These are phyloP conservation scores for Trichosurus vulpecula DNA, from an alignment of 2,797 vertebrate species.

Conservation along the genomic window DNA sequence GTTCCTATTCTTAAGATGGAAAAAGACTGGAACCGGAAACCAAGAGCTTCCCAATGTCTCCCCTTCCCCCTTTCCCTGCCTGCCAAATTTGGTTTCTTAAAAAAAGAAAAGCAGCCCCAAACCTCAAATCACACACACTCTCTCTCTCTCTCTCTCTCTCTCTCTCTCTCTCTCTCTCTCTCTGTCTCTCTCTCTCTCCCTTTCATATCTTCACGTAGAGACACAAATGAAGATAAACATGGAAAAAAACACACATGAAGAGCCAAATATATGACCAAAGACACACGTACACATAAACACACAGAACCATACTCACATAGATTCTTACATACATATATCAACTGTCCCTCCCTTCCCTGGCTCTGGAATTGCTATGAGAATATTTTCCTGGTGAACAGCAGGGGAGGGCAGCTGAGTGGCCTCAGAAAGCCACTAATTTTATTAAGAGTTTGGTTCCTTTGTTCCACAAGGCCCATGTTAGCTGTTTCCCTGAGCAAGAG, in stretches of 20 bases:
- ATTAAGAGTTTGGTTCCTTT: conserved; percentile 53
- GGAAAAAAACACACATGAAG: not conserved
- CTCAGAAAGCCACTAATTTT: conserved; percentile 56
- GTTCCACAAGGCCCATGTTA: not conserved
- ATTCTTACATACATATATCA: not conserved
- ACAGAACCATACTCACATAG: not conserved
- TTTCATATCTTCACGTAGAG: not conserved
- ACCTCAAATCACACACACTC: conserved; percentile 17
- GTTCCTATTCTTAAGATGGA: not conserved
- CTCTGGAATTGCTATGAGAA: conserved; percentile 29
- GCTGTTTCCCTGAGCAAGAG: not conserved
- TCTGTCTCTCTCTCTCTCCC: conserved; percentile 39
- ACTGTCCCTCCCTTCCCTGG: not conserved
- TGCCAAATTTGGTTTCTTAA: not conserved
- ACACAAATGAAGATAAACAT: not conserved
- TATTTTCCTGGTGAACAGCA: conserved; percentile 39
- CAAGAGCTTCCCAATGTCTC: not conserved
- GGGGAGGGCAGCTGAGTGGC: conserved; percentile 33
- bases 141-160: conserved; percentile 13
- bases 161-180: conserved; percentile 16
- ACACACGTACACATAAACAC: not conserved
- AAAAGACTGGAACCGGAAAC: not conserved
- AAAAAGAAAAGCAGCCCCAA: conserved; percentile 7
- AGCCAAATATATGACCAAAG: not conserved
- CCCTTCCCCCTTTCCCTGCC: conserved; percentile 7